Percentiles rank a stretch among this genome's conserved stretches.
These are phyloP conservation scores for Rhimphoctona megacephalus DNA, from an alignment of 2,888 invertebrate species.

Conservation along the genomic window DNA sequence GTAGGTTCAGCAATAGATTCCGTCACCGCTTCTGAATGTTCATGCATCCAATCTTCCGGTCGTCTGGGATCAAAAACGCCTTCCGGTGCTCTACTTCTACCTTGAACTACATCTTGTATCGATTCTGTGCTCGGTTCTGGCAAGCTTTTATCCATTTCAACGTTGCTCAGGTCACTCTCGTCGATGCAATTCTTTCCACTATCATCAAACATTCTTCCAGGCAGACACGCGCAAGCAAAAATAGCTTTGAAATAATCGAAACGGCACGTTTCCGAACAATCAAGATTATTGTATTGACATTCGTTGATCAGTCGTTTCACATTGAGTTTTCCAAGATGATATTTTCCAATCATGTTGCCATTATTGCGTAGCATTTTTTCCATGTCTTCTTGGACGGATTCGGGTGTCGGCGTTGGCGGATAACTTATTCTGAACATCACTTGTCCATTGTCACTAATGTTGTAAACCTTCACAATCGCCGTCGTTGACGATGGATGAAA, in stretches of 20 bases:
- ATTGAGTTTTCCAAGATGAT: constrained; percentile 77
- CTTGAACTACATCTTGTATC: constrained; percentile 76
- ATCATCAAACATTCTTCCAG: constrained; percentile 86
- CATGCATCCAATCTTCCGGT: constrained; percentile 73
- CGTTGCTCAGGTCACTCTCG: constrained; percentile 76
- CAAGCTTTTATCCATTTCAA: constrained; percentile 74
- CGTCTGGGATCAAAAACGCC: constrained; percentile 66
- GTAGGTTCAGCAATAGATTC: constrained; percentile 67
- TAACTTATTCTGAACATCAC: constrained; percentile 81
- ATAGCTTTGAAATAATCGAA: constrained; percentile 88
- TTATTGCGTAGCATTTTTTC: constrained; percentile 77
- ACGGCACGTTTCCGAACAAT: constrained; percentile 89
- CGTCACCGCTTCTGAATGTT: constrained; percentile 66
- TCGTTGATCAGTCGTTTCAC: constrained; percentile 86
- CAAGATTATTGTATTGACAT: constrained; percentile 88
- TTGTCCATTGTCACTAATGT: constrained; percentile 79
- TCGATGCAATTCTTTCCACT: constrained; percentile 85
- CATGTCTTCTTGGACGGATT: constrained; percentile 77
- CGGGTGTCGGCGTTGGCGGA: constrained; percentile 75
- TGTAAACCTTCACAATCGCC: constrained; percentile 79
- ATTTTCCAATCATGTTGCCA: constrained; percentile 78
- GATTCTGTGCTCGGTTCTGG: constrained; percentile 72
- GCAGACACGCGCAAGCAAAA: constrained; percentile 89
- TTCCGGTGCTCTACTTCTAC: constrained; percentile 77
- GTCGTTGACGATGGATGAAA: constrained; percentile 71